Base-by-base conservation (phyloP, 2,888 invertebrate species). In the Dendrolimus houi region DNA sequence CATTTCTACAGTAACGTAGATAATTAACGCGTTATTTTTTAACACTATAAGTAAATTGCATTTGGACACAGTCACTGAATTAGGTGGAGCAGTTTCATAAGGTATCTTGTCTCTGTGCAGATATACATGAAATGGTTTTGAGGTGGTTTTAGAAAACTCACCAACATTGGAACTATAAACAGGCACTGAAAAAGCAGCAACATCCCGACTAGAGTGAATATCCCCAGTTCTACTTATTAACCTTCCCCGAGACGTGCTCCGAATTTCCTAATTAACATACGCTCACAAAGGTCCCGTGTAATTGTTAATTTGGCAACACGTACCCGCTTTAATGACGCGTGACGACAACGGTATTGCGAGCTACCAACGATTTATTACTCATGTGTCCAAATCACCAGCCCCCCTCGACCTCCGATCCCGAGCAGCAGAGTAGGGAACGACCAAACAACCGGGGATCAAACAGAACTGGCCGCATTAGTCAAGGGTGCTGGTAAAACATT, bases 281-380 rank as follows among this genome's bases (percentile, higher is more conserved):
- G 80, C 74, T 79, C 79, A 74, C 76, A 71, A 74, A 78, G 79
- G 77, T 73, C 75, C 73, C 71, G 71, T 72, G 77, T 87, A 87
- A 87, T 87, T 87, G 87, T 87, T 87, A 87, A 87, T 87, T 87
- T 86, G 85, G 83, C 78, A 78, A 75, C 82, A 83, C 83, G 84
- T 85, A 84, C 85, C 72, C 74, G 70, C 74, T 75, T 81, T 86
- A 87, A 87, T 87, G 87, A 86, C 75, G 83, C 85, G 84, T 78
- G 72, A 71, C 77, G 74, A 47, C 47, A 8, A 47, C 47, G 47
- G 47, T 47, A 47, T 47, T 47, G 47, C 47, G 47, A 47, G 9
- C 47, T 47, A 47, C 47, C 9, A 12, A 47, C 47, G 47, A 47
- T 47, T 47, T 47, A 47, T 47, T 47, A 47, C 47, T 47, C 47